Evolutionary conservation across 35 echinoderm and acorn worm species (phyloP), one percentile per base, ranked within the genome.

Genomic region (Anneissia japonica): DNA sequence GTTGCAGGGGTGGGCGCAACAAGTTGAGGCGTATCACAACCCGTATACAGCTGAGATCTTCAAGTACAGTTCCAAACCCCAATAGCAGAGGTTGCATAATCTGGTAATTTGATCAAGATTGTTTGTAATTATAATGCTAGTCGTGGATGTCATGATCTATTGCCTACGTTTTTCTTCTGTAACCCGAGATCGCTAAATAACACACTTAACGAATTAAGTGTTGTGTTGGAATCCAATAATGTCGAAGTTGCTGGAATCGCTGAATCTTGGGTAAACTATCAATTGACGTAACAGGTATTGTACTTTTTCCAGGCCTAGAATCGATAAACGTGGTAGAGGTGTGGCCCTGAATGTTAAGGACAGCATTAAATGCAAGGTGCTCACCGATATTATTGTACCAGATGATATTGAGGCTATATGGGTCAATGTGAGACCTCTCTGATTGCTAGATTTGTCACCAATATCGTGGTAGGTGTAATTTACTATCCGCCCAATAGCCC

Each of bases 401-500:
- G 35, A 85, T 12, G 84, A 72, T 85, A 34, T 85, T 37, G 64
- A 85, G 38, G 72, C 31, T 29, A 37, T 85, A 29, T 85, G 64
- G 84, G 72, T 85, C 32, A 85, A 74, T 34, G 30, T 85, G 0
- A 30, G 84, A 30, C 84, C 84, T 10, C 72, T 5, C 6, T 74
- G 83, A 85, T 73, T 74, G 16, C 82, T 11, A 32, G n/a, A 23
- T 38, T 13, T 23, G 30, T 84, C n/a, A 32, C 82, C 26, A 30
- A 31, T 32, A 74, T 86, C n/a, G 46, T 76, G 28, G 84, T 86
- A 5, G 32, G 84, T 28, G 84, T 76, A 32, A 37, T 85, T 31
- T 86, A 35, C 30, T 86, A 75, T 11, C 83, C 51, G 14, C 83
- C 84, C 14, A 74, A 86, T 28, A 76, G 84, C 36, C 84, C 32